Evolutionary conservation across 2,113 vertebrate species (phyloP).

Genomic region (Gnathonemus echidnorhynchus): DNA sequence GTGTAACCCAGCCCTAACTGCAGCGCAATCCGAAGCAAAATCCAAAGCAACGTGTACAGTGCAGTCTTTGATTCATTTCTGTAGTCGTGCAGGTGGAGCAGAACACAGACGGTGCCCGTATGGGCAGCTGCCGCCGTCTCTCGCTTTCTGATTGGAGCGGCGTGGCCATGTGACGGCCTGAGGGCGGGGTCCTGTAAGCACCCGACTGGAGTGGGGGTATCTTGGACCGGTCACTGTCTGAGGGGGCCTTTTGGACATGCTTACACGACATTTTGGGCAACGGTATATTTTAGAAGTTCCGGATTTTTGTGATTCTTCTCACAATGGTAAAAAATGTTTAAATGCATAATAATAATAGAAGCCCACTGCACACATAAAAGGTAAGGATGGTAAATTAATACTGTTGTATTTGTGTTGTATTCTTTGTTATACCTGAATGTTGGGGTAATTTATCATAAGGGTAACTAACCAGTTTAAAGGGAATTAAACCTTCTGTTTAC

Average conservation of each 20-base stretch:
- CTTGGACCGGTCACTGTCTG: not conserved
- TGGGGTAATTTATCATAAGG: not conserved
- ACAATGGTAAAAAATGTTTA: not conserved
- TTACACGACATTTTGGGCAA: not conserved
- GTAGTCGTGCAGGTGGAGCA: conserved; percentile 20
- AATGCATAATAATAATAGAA: not conserved
- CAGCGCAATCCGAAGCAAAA: not conserved
- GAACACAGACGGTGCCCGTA: conserved; percentile 38
- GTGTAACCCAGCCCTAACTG: not conserved
- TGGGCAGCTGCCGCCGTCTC: conserved; percentile 36
- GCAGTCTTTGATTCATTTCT: conserved; percentile 37
- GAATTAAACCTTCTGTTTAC: not conserved
- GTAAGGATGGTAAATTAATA: not conserved
- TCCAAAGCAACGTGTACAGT: not conserved
- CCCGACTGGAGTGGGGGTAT: not conserved
- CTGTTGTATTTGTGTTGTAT: not conserved
- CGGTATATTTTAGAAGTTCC: not conserved
- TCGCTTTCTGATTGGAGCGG: conserved; percentile 37
- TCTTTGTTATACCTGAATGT: not conserved
- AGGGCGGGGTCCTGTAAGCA: conserved; percentile 31
- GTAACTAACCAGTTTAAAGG: not conserved
- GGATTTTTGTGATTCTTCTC: not conserved
- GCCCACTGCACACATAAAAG: not conserved
- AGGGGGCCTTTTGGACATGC: not conserved
- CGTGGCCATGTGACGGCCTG: conserved; percentile 24